These are phyloP conservation scores for Enteromius afrohamiltoni DNA, from an alignment of 2,797 vertebrate genomes.

Conservation along the genomic window DNA sequence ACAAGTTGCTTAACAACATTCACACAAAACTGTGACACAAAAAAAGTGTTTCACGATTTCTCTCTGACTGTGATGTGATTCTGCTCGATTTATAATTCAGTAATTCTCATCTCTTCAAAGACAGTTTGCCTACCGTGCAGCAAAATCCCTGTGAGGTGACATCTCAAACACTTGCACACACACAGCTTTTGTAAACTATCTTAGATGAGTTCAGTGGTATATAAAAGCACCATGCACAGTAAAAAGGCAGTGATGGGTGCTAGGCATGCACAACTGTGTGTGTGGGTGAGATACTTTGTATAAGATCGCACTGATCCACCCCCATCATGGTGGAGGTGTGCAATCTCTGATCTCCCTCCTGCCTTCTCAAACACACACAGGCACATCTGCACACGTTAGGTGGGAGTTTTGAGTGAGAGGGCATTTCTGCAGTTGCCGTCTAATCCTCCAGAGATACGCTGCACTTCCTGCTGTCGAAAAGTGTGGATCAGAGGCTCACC, in stretches of 20 bases:
- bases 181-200: background rate
- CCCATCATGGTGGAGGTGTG: background rate
- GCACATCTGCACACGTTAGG: background rate
- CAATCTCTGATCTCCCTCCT: constrained; percentile 16
- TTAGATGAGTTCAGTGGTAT: background rate
- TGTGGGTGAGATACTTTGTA: background rate
- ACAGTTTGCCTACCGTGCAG: constrained; percentile 11
- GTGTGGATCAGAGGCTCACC: constrained; percentile 49
- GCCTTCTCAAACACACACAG: constrained; percentile 24
- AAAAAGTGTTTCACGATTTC: constrained; percentile 33
- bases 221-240: background rate
- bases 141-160: constrained; percentile 1
- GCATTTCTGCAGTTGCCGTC: constrained; percentile 30
- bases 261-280: background rate
- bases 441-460: constrained; percentile 47
- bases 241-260: background rate
- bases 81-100: constrained; percentile 30
- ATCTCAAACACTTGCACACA: constrained; percentile 6
- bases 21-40: constrained; percentile 28
- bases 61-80: constrained; percentile 4
- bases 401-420: background rate
- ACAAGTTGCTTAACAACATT: constrained; percentile 4
- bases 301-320: background rate
- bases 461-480: constrained; percentile 38
- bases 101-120: constrained; percentile 15